Evolutionary conservation across 2,888 invertebrate genomes (phyloP).

Genomic region (Petrolisthes manimaculis): DNA sequence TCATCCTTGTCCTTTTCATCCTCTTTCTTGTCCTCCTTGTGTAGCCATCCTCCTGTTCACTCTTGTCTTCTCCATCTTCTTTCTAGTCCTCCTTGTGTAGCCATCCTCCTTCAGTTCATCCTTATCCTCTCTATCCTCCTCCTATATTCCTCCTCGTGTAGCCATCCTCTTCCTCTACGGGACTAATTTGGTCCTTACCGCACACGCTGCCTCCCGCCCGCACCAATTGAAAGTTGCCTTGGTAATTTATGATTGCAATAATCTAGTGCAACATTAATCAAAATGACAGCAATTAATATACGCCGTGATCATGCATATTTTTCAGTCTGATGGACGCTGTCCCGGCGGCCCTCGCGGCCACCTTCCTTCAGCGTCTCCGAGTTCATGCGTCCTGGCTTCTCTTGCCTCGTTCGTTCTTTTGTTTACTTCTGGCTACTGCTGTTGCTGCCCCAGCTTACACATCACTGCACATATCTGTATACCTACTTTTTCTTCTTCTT

Average conservation of each 20-base stretch:
- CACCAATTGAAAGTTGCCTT: constrained; percentile 61
- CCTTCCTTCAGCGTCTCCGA: constrained; percentile 47
- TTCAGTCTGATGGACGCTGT: constrained; percentile 61
- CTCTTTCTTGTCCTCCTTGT: neutral
- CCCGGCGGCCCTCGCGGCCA: constrained; percentile 35
- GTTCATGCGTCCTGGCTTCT: constrained; percentile 6
- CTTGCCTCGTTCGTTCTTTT: neutral
- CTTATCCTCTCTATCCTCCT: neutral
- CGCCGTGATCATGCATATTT: constrained; percentile 63
- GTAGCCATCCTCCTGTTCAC: neutral
- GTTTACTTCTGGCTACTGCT: no score
- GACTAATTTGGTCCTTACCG: constrained; percentile 26
- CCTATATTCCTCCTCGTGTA: constrained; percentile 11
- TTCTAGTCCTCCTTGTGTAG: neutral
- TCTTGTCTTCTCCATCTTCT: neutral
- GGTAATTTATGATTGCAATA: constrained; percentile 65
- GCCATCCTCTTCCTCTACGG: constrained; percentile 24
- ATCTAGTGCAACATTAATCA: constrained; percentile 64
- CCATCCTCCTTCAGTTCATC: neutral
- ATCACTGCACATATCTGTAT: no score
- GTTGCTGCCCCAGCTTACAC: no score
- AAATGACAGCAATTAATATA: constrained; percentile 65
- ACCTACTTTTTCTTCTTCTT: neutral
- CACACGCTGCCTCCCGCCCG: constrained; percentile 36
- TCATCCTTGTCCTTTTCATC: neutral